These are phyloP conservation scores for Rhinoptilus africanus DNA, from an alignment of 2,113 vertebrate species.

Conservation along the genomic window DNA sequence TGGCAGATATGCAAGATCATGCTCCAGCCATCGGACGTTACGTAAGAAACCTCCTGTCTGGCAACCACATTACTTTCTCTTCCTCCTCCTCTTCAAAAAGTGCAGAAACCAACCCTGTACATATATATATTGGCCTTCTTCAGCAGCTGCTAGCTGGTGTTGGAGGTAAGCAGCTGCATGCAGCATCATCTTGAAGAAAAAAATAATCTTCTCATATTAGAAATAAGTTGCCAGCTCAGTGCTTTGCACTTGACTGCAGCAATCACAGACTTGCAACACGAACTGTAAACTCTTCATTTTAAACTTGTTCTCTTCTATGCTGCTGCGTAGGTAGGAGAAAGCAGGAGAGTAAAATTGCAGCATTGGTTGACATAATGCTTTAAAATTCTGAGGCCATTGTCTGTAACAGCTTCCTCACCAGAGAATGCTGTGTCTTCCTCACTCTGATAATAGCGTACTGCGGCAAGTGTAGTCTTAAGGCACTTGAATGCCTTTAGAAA, in stretches of 20 bases:
- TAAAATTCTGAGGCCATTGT: not conserved
- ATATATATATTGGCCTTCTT: conserved; percentile 90
- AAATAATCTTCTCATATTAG: not conserved
- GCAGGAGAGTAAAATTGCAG: not conserved
- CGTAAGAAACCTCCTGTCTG: conserved; percentile 82
- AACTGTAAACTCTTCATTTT: not conserved
- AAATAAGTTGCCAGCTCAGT: not conserved
- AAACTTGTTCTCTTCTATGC: not conserved
- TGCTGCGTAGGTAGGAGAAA: not conserved
- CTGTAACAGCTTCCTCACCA: not conserved
- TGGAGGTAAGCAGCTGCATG: conserved; percentile 79
- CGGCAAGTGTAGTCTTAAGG: not conserved
- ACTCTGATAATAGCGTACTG: not conserved
- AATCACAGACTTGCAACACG: not conserved
- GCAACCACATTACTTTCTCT: conserved; percentile 67
- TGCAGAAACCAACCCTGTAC: conserved; percentile 84
- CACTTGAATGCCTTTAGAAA: not conserved
- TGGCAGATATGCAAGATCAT: conserved; percentile 95
- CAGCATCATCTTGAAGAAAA: not conserved
- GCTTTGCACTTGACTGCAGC: not conserved
- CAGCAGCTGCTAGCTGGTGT: conserved; percentile 91
- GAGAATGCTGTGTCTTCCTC: not conserved
- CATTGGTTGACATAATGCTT: not conserved
- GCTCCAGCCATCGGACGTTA: conserved; percentile 92
- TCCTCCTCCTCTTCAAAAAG: conserved; percentile 77